A percentile compares a stretch with the other conserved stretches of the same genome.
These are phyloP conservation scores for Ammospiza caudacuta DNA, from an alignment of 2,113 vertebrate species.

Conservation along the genomic window DNA sequence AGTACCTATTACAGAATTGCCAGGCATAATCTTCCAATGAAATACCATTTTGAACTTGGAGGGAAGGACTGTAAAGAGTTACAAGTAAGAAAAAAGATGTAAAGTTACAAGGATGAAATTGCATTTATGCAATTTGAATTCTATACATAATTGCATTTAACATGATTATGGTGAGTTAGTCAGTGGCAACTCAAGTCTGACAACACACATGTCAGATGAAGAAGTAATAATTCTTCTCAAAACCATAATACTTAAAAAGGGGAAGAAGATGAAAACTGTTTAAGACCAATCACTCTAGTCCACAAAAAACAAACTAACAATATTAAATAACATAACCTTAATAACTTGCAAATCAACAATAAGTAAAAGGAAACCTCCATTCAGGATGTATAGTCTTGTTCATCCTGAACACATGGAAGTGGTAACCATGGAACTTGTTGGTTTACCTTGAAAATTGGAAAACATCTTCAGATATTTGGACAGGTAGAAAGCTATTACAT, in stretches of 20 bases:
- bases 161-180: neutral
- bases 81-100: neutral
- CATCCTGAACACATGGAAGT: neutral
- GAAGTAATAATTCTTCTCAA: neutral
- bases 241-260: neutral
- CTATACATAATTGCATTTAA: neutral
- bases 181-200: neutral
- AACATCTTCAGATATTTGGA: neutral
- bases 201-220: neutral
- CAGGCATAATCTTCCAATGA: neutral
- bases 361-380: neutral
- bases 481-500: neutral
- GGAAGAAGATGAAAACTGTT: neutral
- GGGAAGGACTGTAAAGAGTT: neutral
- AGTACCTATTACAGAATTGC: neutral
- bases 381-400: neutral
- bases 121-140: neutral
- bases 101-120: neutral
- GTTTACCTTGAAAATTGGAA: neutral
- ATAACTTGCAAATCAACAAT: neutral
- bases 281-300: neutral
- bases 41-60: neutral
- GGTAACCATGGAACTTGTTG: neutral
- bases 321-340: neutral
- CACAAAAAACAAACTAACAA: neutral